Evolutionary conservation across 2,888 invertebrate species (phyloP), one percentile per base, ranked within the genome.

Genomic region (Eustalomyia histrio): DNA sequence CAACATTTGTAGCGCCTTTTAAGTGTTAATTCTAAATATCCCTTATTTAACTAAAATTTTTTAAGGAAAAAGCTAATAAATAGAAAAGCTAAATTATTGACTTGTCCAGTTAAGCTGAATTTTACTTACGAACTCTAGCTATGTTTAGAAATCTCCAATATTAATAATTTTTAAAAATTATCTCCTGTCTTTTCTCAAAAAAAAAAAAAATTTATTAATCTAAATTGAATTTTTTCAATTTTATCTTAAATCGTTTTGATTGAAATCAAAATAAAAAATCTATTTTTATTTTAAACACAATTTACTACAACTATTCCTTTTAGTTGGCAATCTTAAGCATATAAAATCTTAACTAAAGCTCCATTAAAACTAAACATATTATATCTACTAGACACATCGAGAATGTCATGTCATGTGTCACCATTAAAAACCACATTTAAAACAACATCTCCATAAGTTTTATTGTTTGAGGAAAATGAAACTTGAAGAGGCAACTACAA

Each of bases 331-430:
- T 29, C 29, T 29, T 29, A 29, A 29, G 43, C 14, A 14, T 47
- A 47, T 5, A 47, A 63, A 21, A 47, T 6, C 61, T 63, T 12
- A 47, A 17, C 18, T 47, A 24, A 47, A 47, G 43, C 61, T 47
- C 61, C 61, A 63, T 63, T 47, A 24, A 43, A 47, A 47, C 47
- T 7, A 18, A 18, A 18, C 47, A 50, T 57, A 47, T 24, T 43
- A 57, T 50, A 12, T 21, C 43, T 10, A 5, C 12, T 21, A 39
- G 21, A 43, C 21, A 58, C 67, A 17, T 1, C 14, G 50, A 8
- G 24, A 57, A 57, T 14, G 10, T 63, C 39, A 52, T 55, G 50
- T 61, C 72, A 76, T 35, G 35, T 58, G 57, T 55, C 67, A 78
- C n/a, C 55, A 53, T 39, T 63, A 53, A 55, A 50, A 72, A 35